phyloP scores from a whole-genome alignment of 2,888 invertebrate species.

The Apotomis capreana region DNA sequence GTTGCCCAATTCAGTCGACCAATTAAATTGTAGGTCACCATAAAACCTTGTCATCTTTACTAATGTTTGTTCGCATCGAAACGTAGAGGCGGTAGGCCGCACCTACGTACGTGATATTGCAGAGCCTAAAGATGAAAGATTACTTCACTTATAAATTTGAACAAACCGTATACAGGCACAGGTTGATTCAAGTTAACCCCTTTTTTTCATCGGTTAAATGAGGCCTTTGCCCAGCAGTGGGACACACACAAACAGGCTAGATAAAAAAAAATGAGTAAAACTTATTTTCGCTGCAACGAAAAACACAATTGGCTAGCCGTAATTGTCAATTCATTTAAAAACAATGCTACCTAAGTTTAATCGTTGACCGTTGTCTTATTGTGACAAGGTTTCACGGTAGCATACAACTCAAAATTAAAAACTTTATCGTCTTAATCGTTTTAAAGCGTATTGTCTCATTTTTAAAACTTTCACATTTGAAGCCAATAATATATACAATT shows the following conservation, averaged over 20 bases:
- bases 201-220: too few species aligned
- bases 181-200: too few species aligned
- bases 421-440: neutral
- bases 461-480: neutral
- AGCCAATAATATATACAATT: neutral
- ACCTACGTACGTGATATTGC: too few species aligned
- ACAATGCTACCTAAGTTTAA: neutral
- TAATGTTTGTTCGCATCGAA: neutral
- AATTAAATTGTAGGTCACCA: constrained; percentile 8
- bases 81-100: neutral
- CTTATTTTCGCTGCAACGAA: neutral
- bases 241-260: too few species aligned
- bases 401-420: neutral
- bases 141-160: too few species aligned
- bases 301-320: too few species aligned
- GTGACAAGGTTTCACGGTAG: neutral
- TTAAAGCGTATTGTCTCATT: constrained; percentile 12
- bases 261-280: too few species aligned
- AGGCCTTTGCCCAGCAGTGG: too few species aligned
- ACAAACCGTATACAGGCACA: too few species aligned
- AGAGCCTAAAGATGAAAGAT: too few species aligned
- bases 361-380: neutral
- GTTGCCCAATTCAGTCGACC: constrained; percentile 4
- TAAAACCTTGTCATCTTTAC: constrained; percentile 14
- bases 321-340: too few species aligned